Base-by-base conservation (phyloP, 2,113 vertebrate species). In the Coracopsis vasa region DNA sequence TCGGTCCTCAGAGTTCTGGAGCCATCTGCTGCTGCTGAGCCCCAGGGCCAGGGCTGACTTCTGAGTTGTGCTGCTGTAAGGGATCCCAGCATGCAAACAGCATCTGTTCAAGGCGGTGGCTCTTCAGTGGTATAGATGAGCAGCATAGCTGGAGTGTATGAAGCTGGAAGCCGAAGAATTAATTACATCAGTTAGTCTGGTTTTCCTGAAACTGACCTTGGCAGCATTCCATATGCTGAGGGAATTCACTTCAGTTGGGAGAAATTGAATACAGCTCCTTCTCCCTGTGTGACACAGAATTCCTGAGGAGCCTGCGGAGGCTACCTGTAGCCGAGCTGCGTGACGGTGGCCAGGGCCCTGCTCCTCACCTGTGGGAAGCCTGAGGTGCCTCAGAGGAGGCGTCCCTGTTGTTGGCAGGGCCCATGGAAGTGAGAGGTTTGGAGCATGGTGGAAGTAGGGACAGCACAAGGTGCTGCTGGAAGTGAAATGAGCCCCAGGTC, bases 191-290 rank as follows among this genome's bases (percentile, higher is more conserved):
- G 42, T 53, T 84, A 37, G 79, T 90, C 74, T 87, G 75, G 10
- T 87, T 91, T 97, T 96, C 88, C 73, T 81, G 51, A 78, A 78
- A 72, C 70, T 94, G 67, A 82, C 72, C 83, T 66, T 94, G 70
- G 86, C 92, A 88, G 66, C 47, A 53, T 94, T 88, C 84, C 71
- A 61, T 3, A 13, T 29, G n/a, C 27, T 35, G 60, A 67, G 35
- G 16, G 48, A 86, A 87, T 88, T 82, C 70, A 80, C 41, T 80
- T 90, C 84, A 85, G 31, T 92, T 86, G 67, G 87, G 80, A 91
- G 80, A 81, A 90, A 67, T 92, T 71, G 90, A 95, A 80, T 65
- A 66, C 83, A 96, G 90, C 70, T 87, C 62, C 82, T 83, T 93
- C 89, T 95, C 74, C 85, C 90, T 80, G 44, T 91, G 72, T 74